These are phyloP conservation scores for Cottus gobio DNA, from an alignment of 2,113 vertebrate genomes.

Conservation along the genomic window DNA sequence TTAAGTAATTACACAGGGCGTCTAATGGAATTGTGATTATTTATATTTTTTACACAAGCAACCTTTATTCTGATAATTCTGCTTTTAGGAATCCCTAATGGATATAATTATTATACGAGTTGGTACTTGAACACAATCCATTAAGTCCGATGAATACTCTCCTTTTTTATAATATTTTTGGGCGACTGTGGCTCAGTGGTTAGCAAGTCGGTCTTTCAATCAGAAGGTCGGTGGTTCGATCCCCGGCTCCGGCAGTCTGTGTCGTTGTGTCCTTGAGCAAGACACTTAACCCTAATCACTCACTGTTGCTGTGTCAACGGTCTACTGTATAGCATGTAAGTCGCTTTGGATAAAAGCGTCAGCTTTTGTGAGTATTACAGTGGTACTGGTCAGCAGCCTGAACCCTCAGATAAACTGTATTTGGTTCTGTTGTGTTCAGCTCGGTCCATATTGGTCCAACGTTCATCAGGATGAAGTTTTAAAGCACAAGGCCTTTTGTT, in stretches of 20 bases:
- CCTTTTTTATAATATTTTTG: not conserved
- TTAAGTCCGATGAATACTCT: conserved; percentile 11
- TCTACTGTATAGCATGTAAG: too few species aligned
- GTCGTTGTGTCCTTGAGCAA: too few species aligned
- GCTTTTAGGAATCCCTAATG: conserved; percentile 27
- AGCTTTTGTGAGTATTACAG: not conserved
- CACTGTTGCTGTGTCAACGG: too few species aligned
- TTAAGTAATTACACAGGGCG: conserved; percentile 39
- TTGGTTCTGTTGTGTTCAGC: not conserved
- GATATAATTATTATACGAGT: not conserved
- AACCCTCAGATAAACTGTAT: not conserved
- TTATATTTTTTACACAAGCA: conserved; percentile 20
- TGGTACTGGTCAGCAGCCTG: not conserved
- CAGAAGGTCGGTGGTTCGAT: too few species aligned
- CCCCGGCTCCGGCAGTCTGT: too few species aligned
- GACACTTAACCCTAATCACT: too few species aligned
- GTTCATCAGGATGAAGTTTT: not conserved
- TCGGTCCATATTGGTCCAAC: too few species aligned
- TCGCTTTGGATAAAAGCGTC: too few species aligned
- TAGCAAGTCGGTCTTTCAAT: too few species aligned
- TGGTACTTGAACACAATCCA: conserved; percentile 29
- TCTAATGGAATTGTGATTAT: conserved; percentile 43
- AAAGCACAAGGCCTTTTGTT: not conserved
- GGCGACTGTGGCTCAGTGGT: too few species aligned
- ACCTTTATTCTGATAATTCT: not conserved